These are phyloP conservation scores for Dolichomitus sp. DNA, from an alignment of 2,888 invertebrate genomes.

Conservation along the genomic window DNA sequence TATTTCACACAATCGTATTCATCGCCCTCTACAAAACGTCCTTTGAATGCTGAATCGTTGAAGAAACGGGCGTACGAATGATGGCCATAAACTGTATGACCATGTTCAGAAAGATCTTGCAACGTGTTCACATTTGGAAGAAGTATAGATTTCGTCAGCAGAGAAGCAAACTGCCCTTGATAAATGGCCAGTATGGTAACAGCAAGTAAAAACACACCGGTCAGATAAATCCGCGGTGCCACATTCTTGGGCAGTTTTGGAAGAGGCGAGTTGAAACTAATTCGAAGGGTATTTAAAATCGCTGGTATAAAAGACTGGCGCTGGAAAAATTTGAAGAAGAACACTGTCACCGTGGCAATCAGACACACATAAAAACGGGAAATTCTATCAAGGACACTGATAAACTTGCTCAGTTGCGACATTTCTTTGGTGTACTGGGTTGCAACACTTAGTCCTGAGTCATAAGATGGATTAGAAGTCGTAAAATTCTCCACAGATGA, in stretches of 20 bases:
- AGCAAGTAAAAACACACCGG: constrained; percentile 12
- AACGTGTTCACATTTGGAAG: constrained; percentile 4
- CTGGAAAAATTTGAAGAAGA: neutral
- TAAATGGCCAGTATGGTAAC: neutral
- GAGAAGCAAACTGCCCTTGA: constrained; percentile 1
- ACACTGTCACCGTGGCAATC: neutral
- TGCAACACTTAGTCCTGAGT: neutral
- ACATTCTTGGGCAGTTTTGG: neutral
- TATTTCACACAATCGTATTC: neutral
- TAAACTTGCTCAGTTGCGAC: constrained; percentile 1
- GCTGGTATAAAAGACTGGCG: neutral
- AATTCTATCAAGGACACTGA: neutral
- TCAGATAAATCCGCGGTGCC: constrained; percentile 1
- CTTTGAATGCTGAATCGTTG: neutral
- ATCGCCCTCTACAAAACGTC: neutral
- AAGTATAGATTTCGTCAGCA: neutral
- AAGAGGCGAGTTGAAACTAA: neutral
- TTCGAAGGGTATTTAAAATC: neutral
- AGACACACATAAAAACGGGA: neutral
- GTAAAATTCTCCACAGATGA: neutral
- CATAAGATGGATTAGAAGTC: neutral
- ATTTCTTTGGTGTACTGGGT: neutral
- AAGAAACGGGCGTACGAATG: neutral
- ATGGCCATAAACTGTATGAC: neutral
- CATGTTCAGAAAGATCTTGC: constrained; percentile 6